Conservation (phyloP, 2,797 vertebrate genomes). For the Leptodactylus fallax region DNA sequence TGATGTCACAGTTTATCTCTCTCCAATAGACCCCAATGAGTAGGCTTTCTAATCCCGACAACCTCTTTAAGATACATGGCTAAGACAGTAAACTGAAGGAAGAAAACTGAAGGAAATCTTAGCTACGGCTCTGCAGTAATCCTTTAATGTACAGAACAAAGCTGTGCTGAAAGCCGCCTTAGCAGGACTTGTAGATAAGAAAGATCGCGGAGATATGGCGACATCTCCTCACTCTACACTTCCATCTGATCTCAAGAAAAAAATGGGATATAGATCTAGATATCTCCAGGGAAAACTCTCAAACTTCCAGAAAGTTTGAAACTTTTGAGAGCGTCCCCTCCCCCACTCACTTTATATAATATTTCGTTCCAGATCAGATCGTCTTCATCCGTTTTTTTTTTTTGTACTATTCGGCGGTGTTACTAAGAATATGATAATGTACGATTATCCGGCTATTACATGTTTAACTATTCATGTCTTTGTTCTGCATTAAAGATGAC, state of each 20-base stretch:
- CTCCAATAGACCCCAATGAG: too few species aligned
- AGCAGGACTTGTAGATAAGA: neutral
- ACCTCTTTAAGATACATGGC: neutral
- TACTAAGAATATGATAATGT: constrained; percentile 18
- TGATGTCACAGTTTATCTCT: too few species aligned
- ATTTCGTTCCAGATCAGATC: neutral
- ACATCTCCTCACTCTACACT: neutral
- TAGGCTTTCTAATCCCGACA: neutral
- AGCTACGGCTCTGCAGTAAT: neutral
- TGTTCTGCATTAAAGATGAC: constrained; percentile 5
- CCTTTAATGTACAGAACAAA: constrained; percentile 2
- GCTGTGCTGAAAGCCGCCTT: neutral
- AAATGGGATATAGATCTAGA: neutral
- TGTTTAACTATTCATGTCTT: constrained; percentile 38
- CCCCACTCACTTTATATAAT: neutral
- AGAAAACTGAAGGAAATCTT: neutral
- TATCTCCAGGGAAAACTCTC: neutral
- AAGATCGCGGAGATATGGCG: neutral
- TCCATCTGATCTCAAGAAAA: neutral
- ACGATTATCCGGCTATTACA: neutral
- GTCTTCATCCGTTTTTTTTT: too few species aligned
- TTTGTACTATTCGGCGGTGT: neutral
- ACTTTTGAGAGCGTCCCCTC: neutral
- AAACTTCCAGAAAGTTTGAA: constrained; percentile 11
- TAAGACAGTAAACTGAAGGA: neutral